Evolutionary conservation across 2,113 vertebrate species (phyloP).

Genomic region (Scatophagus argus): DNA sequence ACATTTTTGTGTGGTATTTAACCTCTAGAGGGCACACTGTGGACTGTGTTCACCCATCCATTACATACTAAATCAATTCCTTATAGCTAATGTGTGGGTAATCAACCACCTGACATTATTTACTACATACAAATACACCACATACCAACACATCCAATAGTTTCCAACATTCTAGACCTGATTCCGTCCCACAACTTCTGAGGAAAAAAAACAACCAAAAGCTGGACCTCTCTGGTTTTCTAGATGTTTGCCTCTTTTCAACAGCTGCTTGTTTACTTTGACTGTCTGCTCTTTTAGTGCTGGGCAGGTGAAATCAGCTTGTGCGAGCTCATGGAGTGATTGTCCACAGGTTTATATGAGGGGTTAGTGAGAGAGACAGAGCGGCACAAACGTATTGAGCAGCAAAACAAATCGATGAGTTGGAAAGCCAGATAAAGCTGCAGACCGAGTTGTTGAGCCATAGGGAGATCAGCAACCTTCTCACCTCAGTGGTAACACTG

Average conservation of each 20-base stretch:
- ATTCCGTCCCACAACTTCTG: neutral
- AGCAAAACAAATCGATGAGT: conserved; percentile 36
- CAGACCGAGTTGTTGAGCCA: conserved; percentile 1
- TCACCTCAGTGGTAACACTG: neutral
- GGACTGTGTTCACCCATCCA: neutral
- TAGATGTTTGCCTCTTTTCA: conserved; percentile 13
- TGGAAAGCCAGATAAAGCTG: neutral
- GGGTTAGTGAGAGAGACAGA: conserved; percentile 19
- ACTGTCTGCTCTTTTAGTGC: neutral
- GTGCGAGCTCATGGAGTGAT: neutral
- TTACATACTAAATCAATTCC: neutral
- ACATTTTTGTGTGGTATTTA: neutral
- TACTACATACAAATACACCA: no score
- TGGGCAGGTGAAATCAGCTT: conserved; percentile 15
- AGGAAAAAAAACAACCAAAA: no score
- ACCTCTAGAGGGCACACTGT: neutral
- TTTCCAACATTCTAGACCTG: neutral
- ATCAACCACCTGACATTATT: neutral
- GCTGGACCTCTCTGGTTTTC: neutral
- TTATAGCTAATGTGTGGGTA: neutral
- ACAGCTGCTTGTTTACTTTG: conserved; percentile 35
- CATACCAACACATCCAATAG: neutral
- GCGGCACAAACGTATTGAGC: conserved; percentile 37
- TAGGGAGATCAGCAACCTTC: neutral
- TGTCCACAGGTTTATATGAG: conserved; percentile 2